Evolutionary conservation across 2,113 vertebrate species (phyloP).

Genomic region (Lophotis ruficrista): DNA sequence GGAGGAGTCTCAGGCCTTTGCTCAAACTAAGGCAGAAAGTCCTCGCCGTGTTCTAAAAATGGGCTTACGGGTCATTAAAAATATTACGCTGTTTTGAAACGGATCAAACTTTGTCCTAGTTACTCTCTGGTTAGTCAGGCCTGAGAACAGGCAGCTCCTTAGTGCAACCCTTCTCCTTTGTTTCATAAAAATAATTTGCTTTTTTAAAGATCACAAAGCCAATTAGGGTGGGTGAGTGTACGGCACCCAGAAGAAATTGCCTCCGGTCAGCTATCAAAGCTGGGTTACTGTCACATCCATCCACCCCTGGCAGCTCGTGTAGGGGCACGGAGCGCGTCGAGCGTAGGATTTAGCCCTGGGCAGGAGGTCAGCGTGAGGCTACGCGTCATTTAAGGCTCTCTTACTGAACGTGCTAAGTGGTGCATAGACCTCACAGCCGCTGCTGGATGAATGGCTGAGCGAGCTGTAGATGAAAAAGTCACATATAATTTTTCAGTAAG

Average conservation of each 20-base stretch:
- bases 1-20: background rate
- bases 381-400: background rate
- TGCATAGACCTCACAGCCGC: background rate
- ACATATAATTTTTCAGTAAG: background rate
- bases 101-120: constrained; percentile 37
- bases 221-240: background rate
- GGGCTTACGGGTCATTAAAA: constrained; percentile 38
- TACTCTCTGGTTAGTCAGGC: background rate
- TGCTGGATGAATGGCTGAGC: background rate
- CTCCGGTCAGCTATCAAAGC: background rate
- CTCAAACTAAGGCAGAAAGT: constrained; percentile 1
- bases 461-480: background rate
- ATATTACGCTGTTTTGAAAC: constrained; percentile 6
- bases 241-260: background rate
- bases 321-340: background rate
- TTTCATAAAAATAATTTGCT: background rate
- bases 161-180: background rate
- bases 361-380: background rate
- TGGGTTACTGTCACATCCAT: background rate
- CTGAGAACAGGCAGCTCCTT: background rate
- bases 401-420: background rate
- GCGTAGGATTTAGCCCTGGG: background rate
- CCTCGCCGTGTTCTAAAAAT: constrained; percentile 7
- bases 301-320: accelerated
- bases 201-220: background rate